Percentiles rank a stretch among this genome's conserved stretches.
phyloP scores from a whole-genome alignment of 1,140 invertebrate genomes.

The Drosophila tristis region DNA sequence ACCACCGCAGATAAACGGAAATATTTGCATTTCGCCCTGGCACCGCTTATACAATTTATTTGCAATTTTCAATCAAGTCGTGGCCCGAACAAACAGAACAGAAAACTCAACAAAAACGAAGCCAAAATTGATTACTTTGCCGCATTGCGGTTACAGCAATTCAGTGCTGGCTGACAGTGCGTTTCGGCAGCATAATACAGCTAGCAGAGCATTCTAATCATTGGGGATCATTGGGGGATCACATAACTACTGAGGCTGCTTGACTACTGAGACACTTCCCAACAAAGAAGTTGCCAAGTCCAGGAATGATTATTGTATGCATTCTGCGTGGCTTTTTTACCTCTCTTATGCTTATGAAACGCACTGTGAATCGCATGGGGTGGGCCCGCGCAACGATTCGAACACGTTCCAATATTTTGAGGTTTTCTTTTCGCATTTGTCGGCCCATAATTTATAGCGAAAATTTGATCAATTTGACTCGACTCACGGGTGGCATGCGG shows the following conservation, averaged over 20 bases:
- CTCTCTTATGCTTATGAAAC: not conserved
- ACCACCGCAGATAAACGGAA: slow-evolving; percentile 53
- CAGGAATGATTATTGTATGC: no score
- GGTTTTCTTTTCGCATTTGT: slow-evolving; percentile 53
- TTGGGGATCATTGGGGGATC: no score
- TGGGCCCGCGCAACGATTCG: slow-evolving; percentile 47
- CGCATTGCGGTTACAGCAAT: slow-evolving; percentile 44
- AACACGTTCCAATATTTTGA: slow-evolving; percentile 79
- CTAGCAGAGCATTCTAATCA: not conserved
- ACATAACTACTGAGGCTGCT: no score
- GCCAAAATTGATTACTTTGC: slow-evolving; percentile 69
- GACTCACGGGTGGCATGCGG: slow-evolving; percentile 65
- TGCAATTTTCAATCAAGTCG: slow-evolving; percentile 82
- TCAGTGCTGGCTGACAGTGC: slow-evolving; percentile 8
- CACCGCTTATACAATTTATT: slow-evolving; percentile 81
- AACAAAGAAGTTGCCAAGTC: no score
- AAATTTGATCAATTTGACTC: slow-evolving; percentile 73
- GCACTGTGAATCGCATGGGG: slow-evolving; percentile 29
- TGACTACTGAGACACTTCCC: no score
- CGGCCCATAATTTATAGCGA: slow-evolving; percentile 70
- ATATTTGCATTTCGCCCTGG: slow-evolving; percentile 71
- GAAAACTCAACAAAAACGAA: slow-evolving; percentile 19
- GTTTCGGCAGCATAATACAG: slow-evolving; percentile 13
- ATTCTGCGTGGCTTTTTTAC: no score
- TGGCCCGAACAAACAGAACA: slow-evolving; percentile 61